Percentiles rank a stretch among this genome's conserved stretches.
phyloP scores from a whole-genome alignment of 2,888 invertebrate genomes.

The Pelosia muscerda region DNA sequence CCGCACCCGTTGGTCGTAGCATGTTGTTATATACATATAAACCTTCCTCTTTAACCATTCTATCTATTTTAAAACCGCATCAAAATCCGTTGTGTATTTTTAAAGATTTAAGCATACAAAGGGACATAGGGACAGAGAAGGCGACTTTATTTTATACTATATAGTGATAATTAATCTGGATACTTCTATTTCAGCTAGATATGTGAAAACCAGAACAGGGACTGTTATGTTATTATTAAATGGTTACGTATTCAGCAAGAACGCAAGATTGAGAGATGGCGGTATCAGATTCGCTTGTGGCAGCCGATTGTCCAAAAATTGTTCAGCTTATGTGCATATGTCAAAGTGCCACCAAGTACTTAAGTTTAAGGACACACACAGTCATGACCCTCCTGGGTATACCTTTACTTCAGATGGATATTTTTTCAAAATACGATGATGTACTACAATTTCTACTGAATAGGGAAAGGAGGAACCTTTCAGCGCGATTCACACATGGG shows the following conservation, averaged over 20 bases:
- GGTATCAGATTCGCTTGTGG: slow-evolving; percentile 53
- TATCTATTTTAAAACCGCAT: too few species aligned
- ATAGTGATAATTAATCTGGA: background rate
- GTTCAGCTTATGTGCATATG: slow-evolving; percentile 51
- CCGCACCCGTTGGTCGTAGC: too few species aligned
- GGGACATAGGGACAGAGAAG: too few species aligned
- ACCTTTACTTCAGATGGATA: slow-evolving; percentile 32
- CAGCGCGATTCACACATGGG: too few species aligned
- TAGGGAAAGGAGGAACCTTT: background rate
- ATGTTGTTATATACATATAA: too few species aligned
- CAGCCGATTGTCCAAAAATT: slow-evolving; percentile 49
- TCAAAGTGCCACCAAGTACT: slow-evolving; percentile 46
- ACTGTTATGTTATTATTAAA: slow-evolving; percentile 47
- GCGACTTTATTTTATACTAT: too few species aligned
- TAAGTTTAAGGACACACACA: slow-evolving; percentile 44
- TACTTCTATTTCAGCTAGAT: slow-evolving; percentile 47
- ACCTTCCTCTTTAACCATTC: too few species aligned
- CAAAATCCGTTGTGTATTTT: too few species aligned
- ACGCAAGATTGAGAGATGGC: slow-evolving; percentile 38
- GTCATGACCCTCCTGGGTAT: slow-evolving; percentile 41
- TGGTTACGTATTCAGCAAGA: slow-evolving; percentile 57
- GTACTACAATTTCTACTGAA: background rate
- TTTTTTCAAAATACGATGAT: slow-evolving; percentile 29
- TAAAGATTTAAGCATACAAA: too few species aligned
- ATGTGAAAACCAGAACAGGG: slow-evolving; percentile 47